Percentiles rank a stretch among this genome's conserved stretches.
Conservation (phyloP, 1,140 invertebrate genomes). For the Drosophila jambulina region DNA sequence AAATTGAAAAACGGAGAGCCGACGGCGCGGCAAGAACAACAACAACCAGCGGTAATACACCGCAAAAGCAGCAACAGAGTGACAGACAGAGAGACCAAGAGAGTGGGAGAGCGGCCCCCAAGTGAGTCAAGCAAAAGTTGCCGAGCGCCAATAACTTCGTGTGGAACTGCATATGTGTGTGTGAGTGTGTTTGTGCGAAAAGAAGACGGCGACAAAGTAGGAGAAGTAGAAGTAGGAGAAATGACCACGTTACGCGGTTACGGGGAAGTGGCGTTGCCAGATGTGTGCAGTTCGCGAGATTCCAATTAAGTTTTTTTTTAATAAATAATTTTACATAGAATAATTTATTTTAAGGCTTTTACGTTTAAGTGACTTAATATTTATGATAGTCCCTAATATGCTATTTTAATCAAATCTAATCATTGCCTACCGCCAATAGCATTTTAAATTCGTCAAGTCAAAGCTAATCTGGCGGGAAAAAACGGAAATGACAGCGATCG, state of each 20-base stretch:
- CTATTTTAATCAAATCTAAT: fast-evolving
- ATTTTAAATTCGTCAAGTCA: no score
- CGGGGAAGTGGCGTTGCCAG: conserved; percentile 26
- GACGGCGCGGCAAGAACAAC: conserved; percentile 20
- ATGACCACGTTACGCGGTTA: conserved; percentile 39
- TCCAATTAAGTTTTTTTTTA: no score
- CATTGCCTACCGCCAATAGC: no score
- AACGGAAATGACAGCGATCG: no score
- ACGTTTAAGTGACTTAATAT: neutral
- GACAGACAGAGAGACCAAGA: conserved; percentile 8
- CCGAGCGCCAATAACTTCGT: conserved; percentile 42
- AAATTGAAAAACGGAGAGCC: conserved; percentile 10
- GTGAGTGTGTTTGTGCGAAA: conserved; percentile 22
- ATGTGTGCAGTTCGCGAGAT: neutral
- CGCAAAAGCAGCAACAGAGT: conserved; percentile 27
- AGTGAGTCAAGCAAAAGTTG: conserved; percentile 28
- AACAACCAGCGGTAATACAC: conserved; percentile 13
- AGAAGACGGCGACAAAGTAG: conserved; percentile 28
- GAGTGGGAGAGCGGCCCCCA: conserved; percentile 26
- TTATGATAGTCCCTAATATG: neutral
- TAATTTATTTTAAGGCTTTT: neutral
- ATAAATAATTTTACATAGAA: neutral
- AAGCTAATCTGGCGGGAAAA: no score
- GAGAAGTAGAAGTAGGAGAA: conserved; percentile 31
- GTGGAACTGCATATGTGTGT: conserved; percentile 3